Base-by-base conservation (phyloP, 2,797 vertebrate species). In the Arctocebus calabarensis region DNA sequence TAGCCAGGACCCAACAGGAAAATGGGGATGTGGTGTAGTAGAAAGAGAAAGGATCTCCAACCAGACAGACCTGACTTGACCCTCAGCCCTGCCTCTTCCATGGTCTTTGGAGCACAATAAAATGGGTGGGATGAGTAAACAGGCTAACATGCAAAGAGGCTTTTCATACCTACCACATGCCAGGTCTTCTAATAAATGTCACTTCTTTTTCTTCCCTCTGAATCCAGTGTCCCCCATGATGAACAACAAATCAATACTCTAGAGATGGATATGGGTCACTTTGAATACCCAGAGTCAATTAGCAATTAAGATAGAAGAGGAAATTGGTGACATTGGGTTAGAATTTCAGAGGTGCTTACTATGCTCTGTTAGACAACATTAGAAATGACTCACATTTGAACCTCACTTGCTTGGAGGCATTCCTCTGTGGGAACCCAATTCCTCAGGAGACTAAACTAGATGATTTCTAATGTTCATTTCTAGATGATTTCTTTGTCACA, bases 121-220 rank as follows among this genome's bases (percentile, higher is more conserved):
- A 93, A 73, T 40, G 27, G 32, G 57, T 40, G 55, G 9, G 34
- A 81, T 48, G 27, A 82, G 43, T n/a, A 62, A 78, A 74, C 40
- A 43, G n/a, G 34, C 3, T 84, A 48, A 32, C 1, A 2, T 11
- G 5, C 66, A 57, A 92, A 92, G 79, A 59, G n/a, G 4, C 9
- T 81, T 40, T 20, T 91, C 75, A 82, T 1, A 4, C 7, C 34
- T 84, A 64, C 40, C 57, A 91, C 73, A 91, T 59, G 57, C 37
- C 74, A 96, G 61, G 79, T 84, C 62, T 94, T 95, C 71, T 71
- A 84, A 74, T 59, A 87, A 78, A 82, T 11, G 29, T 43, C 75
- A 87, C 68, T 71, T 79, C 6, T 91, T 90, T 84, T 77, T 77
- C 27, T 74, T 84, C 45, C 75, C 6, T 82, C 61, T 81, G 68